These are phyloP conservation scores for Mylabris sibirica DNA, from an alignment of 2,888 invertebrate genomes.

Conservation along the genomic window DNA sequence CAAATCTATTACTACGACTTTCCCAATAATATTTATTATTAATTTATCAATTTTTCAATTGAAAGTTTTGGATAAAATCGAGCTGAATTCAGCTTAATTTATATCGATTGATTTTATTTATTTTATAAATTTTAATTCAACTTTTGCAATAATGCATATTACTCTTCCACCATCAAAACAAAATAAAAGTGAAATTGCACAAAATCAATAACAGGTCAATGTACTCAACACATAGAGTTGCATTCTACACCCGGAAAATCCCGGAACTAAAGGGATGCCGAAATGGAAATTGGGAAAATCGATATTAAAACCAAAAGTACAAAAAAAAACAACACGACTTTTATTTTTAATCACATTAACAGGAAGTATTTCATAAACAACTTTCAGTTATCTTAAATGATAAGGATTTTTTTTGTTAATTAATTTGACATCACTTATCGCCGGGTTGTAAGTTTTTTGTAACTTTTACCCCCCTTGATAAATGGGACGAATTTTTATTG, in stretches of 20 bases:
- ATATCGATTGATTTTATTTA: not conserved
- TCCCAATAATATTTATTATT: not conserved
- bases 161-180: conserved; percentile 54
- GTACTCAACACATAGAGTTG: conserved; percentile 48
- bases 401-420: not conserved
- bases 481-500: not conserved
- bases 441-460: not conserved
- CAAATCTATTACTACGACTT: not conserved
- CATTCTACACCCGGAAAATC: conserved; percentile 47
- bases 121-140: conserved; percentile 21
- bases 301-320: not conserved
- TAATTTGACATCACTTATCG: not conserved
- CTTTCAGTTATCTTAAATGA: conserved; percentile 2
- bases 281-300: conserved; percentile 17
- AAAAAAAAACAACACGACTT: not conserved
- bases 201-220: conserved; percentile 59
- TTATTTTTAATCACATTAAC: not conserved
- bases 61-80: not conserved
- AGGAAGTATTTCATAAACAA: not conserved
- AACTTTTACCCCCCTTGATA: too few species aligned
- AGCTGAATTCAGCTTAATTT: not conserved
- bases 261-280: conserved; percentile 42
- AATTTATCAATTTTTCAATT: not conserved
- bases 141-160: conserved; percentile 35
- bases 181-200: conserved; percentile 62